phyloP scores from a whole-genome alignment of 2,797 vertebrate species.

The Cetoscarus ocellatus region DNA sequence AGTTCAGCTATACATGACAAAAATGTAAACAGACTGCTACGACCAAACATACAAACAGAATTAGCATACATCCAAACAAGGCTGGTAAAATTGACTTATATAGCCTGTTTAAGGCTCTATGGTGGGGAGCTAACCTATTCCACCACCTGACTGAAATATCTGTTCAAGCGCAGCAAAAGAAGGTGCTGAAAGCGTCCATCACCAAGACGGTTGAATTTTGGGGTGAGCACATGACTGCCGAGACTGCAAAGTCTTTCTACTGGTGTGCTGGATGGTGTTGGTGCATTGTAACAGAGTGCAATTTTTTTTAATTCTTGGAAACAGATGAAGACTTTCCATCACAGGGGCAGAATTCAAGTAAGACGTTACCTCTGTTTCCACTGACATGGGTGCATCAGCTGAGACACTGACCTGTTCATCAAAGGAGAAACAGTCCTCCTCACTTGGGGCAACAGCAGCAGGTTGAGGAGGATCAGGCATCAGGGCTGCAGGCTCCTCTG shows the following conservation, averaged over 20 bases:
- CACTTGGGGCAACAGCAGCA: background rate
- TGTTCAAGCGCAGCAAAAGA: background rate
- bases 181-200: background rate
- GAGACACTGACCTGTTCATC: background rate
- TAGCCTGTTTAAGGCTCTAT: too few relatives aligned
- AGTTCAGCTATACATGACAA: too few relatives aligned
- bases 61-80: too few relatives aligned
- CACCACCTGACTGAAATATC: background rate
- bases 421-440: background rate
- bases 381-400: background rate
- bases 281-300: background rate
- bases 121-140: too few relatives aligned
- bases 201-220: background rate
- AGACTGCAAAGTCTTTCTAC: background rate
- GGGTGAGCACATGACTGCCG: background rate
- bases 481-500: background rate
- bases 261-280: background rate
- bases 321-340: background rate
- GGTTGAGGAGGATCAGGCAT: background rate
- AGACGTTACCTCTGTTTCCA: background rate
- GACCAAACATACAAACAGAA: too few relatives aligned
- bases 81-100: too few relatives aligned
- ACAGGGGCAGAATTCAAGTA: background rate
- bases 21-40: too few relatives aligned
- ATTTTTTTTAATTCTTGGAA: background rate